phyloP scores from a whole-genome alignment of 2,113 vertebrate species.

The Colinus virginianus region DNA sequence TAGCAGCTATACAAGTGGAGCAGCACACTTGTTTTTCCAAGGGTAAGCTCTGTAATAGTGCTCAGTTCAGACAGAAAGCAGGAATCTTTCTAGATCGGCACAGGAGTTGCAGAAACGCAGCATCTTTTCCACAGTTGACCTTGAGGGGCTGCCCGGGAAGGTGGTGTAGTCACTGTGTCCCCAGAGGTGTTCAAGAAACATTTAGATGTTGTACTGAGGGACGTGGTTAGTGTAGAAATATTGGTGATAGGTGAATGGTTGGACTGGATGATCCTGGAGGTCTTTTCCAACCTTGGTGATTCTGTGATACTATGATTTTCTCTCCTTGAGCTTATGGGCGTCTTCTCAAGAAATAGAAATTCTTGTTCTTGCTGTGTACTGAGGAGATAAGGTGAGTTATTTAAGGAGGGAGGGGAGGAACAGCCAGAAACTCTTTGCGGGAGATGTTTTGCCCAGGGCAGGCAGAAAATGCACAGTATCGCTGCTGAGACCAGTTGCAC shows the following conservation, averaged over 20 bases:
- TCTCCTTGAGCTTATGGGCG: not conserved
- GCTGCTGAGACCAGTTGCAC: not conserved
- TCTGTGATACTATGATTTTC: not conserved
- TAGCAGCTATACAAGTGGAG: not conserved
- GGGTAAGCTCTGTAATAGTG: not conserved
- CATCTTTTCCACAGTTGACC: not conserved
- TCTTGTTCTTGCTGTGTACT: slow-evolving; percentile 40
- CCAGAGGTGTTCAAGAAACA: too few species aligned
- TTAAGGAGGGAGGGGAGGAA: not conserved
- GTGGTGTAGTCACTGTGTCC: too few species aligned
- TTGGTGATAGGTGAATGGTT: too few species aligned
- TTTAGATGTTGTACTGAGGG: too few species aligned
- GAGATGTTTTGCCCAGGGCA: not conserved
- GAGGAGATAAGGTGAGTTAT: slow-evolving; percentile 1
- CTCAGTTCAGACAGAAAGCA: not conserved
- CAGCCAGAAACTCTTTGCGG: not conserved
- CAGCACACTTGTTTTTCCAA: not conserved
- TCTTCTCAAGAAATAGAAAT: slow-evolving; percentile 45
- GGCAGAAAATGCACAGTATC: not conserved
- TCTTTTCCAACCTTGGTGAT: too few species aligned
- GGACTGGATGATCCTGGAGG: too few species aligned
- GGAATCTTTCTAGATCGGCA: not conserved
- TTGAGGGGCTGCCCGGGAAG: not conserved
- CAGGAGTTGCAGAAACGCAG: not conserved
- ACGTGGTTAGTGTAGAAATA: too few species aligned